Evolutionary conservation across 2,113 vertebrate species (phyloP), one percentile per base, ranked within the genome.

Genomic region (Phalacrocorax carbo): DNA sequence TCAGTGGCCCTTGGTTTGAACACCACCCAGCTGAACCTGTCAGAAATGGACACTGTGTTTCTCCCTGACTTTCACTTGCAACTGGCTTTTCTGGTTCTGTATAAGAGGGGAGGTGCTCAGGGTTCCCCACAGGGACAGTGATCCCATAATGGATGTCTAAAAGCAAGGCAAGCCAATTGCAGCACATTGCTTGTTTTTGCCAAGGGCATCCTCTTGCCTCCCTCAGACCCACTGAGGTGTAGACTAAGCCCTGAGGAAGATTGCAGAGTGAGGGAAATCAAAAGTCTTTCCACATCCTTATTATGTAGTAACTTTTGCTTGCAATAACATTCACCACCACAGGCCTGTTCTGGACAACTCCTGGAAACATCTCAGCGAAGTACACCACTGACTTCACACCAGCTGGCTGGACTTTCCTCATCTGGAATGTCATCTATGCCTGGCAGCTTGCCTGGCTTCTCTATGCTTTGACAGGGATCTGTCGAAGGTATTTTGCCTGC

Each of bases 301-400:
- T 38, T 20, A 13, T 77, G 62, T 32, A 18, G 40, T 68, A 96
- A 88, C 34, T 71, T 94, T 14, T 94, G 21, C 25, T 75, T 94
- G 82, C 65, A 82, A 78, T 93, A 92, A 90, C 71, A 25, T 80
- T 92, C 64, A 60, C 55, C 46, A 34, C 48, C 7, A 1, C 93
- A 98, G 97, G 90, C 84, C 26, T 97, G 65, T 98, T 98, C 86
- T 95, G 88, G 65, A 93, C 97, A 94, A 96, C 92, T 58, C 93
- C 93, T 92, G 96, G 96, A 68, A 97, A 98, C 54, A 78, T 97
- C 95, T 98, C 96, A 0, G 93, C 60, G 4, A 97, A 97, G n/a
- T 96, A 95, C 82, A 76, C 44, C 79, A 96, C 91, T 7, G 64
- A 92, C 52, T 96, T 98, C 88, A 98, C 94, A 62, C 97, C 94